These are phyloP conservation scores for Pangasius sanitwongsei DNA, from an alignment of 2,797 vertebrate species.

Conservation along the genomic window DNA sequence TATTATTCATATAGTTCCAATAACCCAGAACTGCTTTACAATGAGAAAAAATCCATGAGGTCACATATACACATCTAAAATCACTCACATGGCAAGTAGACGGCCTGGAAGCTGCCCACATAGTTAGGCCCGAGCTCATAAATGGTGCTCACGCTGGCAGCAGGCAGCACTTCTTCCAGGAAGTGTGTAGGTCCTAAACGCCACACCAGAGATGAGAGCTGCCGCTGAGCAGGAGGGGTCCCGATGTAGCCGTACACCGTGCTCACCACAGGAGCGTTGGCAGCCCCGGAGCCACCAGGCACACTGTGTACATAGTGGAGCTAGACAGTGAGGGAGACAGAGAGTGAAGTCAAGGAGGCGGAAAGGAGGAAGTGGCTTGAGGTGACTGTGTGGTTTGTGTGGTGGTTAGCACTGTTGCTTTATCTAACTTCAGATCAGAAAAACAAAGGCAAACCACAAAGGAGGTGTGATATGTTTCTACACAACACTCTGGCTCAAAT, in stretches of 20 bases:
- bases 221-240: conserved; percentile 91
- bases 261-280: conserved; percentile 92
- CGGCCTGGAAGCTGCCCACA: conserved; percentile 93
- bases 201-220: conserved; percentile 90
- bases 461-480: not conserved
- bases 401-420: not conserved
- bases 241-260: conserved; percentile 92
- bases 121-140: conserved; percentile 94
- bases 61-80: not conserved
- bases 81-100: conserved; percentile 88
- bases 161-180: conserved; percentile 93
- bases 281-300: conserved; percentile 89
- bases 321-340: conserved; percentile 64
- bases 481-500: not conserved
- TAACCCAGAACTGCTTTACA: not conserved
- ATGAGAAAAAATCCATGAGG: not conserved
- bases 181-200: conserved; percentile 93
- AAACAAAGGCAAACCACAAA: conserved; percentile 31
- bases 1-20: not conserved
- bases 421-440: conserved; percentile 8
- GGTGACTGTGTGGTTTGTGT: conserved; percentile 10
- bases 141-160: conserved; percentile 83
- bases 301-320: conserved; percentile 94
- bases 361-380: conserved; percentile 39
- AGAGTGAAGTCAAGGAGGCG: not conserved